A percentile compares a stretch with the other conserved stretches of the same genome.
Evolutionary conservation across 2,888 invertebrate species (phyloP).

Genomic region (Hecatera dysodea): DNA sequence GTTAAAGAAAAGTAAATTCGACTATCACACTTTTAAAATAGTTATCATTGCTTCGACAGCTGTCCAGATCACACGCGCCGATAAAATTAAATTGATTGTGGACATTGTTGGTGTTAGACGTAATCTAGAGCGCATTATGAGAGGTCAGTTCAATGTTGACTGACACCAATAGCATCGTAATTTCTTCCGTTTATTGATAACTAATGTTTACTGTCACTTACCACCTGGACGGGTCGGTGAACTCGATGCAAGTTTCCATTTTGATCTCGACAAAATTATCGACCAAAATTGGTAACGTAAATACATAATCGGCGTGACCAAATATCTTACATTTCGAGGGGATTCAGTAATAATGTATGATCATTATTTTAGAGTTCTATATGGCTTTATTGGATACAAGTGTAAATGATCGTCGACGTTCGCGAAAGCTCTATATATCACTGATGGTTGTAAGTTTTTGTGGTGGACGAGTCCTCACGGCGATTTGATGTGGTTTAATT

Average conservation of each 20-base stretch:
- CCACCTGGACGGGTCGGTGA: conserved; percentile 86
- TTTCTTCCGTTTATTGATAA: conserved; percentile 88
- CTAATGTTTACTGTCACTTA: conserved; percentile 82
- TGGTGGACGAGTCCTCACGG: conserved; percentile 71
- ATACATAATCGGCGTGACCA: conserved; percentile 74
- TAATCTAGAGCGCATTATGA: conserved; percentile 85
- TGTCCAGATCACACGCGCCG: conserved; percentile 74
- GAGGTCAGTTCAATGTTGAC: conserved; percentile 86
- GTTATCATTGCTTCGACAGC: conserved; percentile 78
- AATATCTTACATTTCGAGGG: conserved; percentile 68
- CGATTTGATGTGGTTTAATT: conserved; percentile 88
- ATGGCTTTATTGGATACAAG: conserved; percentile 78
- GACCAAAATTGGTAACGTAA: conserved; percentile 76
- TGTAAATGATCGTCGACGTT: conserved; percentile 74
- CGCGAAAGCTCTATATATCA: conserved; percentile 77
- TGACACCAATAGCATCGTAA: conserved; percentile 81
- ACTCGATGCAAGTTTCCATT: conserved; percentile 79
- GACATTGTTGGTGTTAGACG: conserved; percentile 75
- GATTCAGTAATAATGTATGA: conserved; percentile 66
- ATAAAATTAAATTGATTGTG: conserved; percentile 79
- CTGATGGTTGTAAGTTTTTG: conserved; percentile 80
- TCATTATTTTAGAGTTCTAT: conserved; percentile 69
- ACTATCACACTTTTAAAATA: conserved; percentile 53
- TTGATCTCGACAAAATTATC: conserved; percentile 72
- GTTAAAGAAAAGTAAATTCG: conserved; percentile 48